Evolutionary conservation across 2,888 invertebrate species (phyloP).

Genomic region (Philereme vetulata): DNA sequence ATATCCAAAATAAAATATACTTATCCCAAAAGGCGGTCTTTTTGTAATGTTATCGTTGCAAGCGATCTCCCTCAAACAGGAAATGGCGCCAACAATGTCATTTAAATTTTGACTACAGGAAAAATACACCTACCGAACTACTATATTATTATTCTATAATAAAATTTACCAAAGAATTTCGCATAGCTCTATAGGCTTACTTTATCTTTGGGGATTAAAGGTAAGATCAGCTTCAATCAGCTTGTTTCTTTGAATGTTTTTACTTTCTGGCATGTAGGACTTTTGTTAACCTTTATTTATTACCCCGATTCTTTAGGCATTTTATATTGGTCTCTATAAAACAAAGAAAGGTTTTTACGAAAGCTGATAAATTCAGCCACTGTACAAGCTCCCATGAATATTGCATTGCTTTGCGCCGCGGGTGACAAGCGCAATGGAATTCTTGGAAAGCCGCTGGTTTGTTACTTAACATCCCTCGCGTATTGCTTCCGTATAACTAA

Average conservation of each 20-base stretch:
- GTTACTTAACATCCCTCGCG: background rate
- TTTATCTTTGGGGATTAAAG: too few species aligned
- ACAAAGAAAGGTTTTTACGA: background rate
- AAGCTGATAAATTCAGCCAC: background rate
- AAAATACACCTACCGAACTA: too few species aligned
- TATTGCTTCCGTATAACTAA: background rate
- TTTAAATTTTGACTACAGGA: background rate
- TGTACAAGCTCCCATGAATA: background rate
- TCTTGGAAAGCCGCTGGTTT: slow-evolving; percentile 7
- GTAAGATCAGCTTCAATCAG: too few species aligned
- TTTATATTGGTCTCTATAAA: too few species aligned
- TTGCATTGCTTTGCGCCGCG: slow-evolving; percentile 11
- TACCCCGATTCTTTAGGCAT: too few species aligned
- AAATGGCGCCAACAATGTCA: background rate
- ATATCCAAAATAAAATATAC: background rate
- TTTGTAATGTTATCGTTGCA: background rate
- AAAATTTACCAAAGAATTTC: too few species aligned
- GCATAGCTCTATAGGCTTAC: too few species aligned
- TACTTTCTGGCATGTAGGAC: too few species aligned
- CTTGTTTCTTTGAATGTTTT: too few species aligned
- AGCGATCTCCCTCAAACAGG: background rate
- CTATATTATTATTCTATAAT: too few species aligned
- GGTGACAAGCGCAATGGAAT: slow-evolving; percentile 5
- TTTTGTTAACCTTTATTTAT: too few species aligned
- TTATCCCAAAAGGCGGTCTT: background rate